Conservation (phyloP, 2,797 vertebrate species). For the Rhabdomys pumilio region DNA sequence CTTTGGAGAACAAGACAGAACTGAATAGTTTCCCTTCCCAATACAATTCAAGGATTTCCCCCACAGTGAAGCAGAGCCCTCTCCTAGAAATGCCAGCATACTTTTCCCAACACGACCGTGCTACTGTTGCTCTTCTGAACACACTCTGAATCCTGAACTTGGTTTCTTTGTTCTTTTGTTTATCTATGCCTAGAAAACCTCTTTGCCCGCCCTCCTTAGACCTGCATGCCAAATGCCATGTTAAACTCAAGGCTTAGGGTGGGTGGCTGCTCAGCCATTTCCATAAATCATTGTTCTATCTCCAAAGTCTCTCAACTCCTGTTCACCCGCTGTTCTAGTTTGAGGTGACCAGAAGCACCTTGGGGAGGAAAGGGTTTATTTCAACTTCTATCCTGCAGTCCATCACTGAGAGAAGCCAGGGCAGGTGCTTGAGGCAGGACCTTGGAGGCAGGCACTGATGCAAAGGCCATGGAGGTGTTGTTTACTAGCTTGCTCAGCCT, state of each 20-base stretch:
- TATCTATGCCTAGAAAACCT: constrained; percentile 6
- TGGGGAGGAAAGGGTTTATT: neutral
- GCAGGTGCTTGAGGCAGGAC: neutral
- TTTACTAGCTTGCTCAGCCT: neutral
- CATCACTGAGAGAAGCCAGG: neutral
- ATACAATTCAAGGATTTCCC: neutral
- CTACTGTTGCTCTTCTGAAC: neutral
- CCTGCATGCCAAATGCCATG: neutral
- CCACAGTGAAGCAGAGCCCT: neutral
- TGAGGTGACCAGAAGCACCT: neutral
- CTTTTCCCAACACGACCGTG: neutral
- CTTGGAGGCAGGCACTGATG: neutral
- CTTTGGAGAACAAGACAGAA: neutral
- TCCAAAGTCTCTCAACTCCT: neutral
- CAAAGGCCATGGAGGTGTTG: neutral
- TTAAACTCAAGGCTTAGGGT: constrained; percentile 2
- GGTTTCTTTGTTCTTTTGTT: neutral
- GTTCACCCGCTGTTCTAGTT: neutral
- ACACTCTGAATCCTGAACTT: constrained; percentile 14
- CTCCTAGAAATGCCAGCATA: neutral
- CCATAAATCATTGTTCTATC: neutral
- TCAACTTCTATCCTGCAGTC: neutral
- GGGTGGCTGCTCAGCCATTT: neutral
- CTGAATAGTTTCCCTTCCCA: neutral
- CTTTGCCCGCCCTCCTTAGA: neutral